Conservation (phyloP, 35 echinoderm and acorn worm species). For the Stichopus chloronotus region DNA sequence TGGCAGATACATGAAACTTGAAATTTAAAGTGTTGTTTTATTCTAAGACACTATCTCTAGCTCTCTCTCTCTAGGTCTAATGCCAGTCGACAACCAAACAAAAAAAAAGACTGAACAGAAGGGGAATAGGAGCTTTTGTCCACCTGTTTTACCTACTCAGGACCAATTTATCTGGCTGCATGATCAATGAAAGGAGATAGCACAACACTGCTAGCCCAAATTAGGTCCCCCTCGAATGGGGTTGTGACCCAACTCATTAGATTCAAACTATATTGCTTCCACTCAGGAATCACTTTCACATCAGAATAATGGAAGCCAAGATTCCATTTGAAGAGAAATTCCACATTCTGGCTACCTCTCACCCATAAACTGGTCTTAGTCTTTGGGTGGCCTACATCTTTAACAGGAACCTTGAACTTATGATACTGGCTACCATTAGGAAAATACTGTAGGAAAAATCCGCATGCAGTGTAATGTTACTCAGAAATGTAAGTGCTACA, state of each 20-base stretch:
- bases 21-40: not conserved
- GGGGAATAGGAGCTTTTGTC: not conserved
- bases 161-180: conserved; percentile 18
- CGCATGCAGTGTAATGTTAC: too few species aligned
- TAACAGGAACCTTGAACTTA: not conserved
- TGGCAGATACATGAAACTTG: not conserved
- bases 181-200: conserved; percentile 9
- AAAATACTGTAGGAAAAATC: too few species aligned
- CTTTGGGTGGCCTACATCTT: conserved; percentile 11
- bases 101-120: too few species aligned
- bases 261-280: not conserved
- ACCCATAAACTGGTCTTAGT: not conserved
- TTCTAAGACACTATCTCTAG: not conserved
- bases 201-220: not conserved
- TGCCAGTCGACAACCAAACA: not conserved
- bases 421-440: not conserved
- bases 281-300: not conserved
- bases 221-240: not conserved
- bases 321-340: not conserved
- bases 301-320: too few species aligned
- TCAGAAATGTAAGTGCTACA: too few species aligned
- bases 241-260: conserved; percentile 13
- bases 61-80: too few species aligned
- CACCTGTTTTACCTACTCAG: not conserved
- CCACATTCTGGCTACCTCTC: not conserved